Base-by-base conservation (phyloP, 1,140 invertebrate genomes). In the Lordiphosa mommai region DNA sequence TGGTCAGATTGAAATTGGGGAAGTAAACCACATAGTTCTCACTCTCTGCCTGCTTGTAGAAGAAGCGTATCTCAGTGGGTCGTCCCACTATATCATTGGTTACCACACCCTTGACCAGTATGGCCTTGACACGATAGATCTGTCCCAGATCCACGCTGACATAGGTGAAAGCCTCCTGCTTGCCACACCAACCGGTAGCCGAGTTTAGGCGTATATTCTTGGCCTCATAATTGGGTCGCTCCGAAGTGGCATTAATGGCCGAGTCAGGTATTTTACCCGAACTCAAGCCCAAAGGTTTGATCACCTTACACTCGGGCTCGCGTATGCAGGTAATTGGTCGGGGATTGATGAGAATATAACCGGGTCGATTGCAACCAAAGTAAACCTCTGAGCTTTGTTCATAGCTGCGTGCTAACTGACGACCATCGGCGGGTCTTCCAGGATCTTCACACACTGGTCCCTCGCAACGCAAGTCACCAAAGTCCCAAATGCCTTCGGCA, bases 11-110 rank as follows among this genome's bases (percentile, higher is more conserved):
- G 86, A 98, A 98, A 77, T 98, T 98, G 8, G 97, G 97, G 91
- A 97, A 98, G 72, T 98, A 98, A 0, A 98, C 96, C 4, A 98
- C 96, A 76, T 98, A 98, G 77, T 98, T 98, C 88, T 98, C 97
- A 68, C 90, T 93, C 89, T 97, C 96, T 3, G 95, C 92, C 90
- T 96, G 95, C 90, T 99, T 99, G 88, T 99, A 99, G 91, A 99
- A 99, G 90, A 99, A 97, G 55, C 97, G 91, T 50, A 99, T 96
- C 91, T 98, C 97, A 0, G 96, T 98, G 4, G 97, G 96, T 52
- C 97, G 91, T 49, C 97, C 97, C 7, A 98, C 96, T 44, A 98
- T 96, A 77, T 98, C 96, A 68, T 97, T 97, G 0, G 96, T 98
- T 2, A 98, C 95, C 8, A 98, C 96, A 47, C 97, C 97, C 90